Conservation (phyloP, 1,140 invertebrate genomes). For the Coenobita brevimanus region DNA sequence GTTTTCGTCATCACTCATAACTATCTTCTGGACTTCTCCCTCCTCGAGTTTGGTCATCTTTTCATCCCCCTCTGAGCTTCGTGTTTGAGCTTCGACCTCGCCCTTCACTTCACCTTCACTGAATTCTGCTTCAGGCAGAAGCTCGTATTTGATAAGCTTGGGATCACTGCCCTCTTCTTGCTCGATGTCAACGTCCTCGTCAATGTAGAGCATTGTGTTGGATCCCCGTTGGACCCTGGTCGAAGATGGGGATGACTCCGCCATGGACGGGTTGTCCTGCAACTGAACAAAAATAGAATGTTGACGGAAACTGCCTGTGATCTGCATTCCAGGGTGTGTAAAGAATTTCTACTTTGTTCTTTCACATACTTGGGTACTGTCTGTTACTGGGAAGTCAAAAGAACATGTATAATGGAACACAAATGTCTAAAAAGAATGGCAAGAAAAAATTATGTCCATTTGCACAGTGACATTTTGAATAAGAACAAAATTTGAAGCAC, state of each 20-base stretch:
- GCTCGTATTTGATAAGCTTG: background rate
- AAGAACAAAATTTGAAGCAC: no score
- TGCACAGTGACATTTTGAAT: no score
- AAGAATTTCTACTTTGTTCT: no score
- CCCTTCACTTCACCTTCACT: background rate
- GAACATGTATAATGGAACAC: no score
- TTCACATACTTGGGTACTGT: no score
- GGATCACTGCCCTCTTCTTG: background rate
- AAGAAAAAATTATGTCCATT: no score
- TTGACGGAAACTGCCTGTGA: no score
- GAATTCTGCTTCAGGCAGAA: background rate
- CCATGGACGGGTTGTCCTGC: background rate
- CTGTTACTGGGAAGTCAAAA: no score
- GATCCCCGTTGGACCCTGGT: conserved; percentile 36
- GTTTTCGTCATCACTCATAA: background rate
- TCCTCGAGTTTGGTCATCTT: background rate
- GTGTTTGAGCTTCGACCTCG: background rate
- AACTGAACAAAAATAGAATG: no score
- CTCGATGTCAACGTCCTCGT: conserved; percentile 2
- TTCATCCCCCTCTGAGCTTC: background rate
- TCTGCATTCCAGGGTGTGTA: no score
- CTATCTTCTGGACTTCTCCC: conserved; percentile 38
- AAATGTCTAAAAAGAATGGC: no score
- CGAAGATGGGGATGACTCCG: conserved; percentile 25
- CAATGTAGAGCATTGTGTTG: conserved; percentile 7